Conservation (phyloP, 2,888 invertebrate genomes). For the Rhimphoctona megacephalus region DNA sequence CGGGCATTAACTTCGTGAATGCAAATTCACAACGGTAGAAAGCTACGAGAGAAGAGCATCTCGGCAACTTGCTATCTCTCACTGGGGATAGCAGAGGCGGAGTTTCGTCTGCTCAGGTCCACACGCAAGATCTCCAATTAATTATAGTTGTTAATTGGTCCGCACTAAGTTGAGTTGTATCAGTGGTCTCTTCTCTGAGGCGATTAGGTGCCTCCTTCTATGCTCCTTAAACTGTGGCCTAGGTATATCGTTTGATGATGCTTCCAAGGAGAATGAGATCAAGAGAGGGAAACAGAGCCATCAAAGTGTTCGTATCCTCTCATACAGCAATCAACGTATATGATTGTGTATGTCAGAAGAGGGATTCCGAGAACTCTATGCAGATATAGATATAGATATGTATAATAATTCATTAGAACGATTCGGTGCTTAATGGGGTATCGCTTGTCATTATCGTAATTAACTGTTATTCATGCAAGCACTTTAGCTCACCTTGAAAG, state of each 20-base stretch:
- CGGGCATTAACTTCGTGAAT: slow-evolving; percentile 61
- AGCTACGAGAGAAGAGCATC: slow-evolving; percentile 44
- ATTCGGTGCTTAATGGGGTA: slow-evolving; percentile 50
- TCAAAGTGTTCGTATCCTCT: slow-evolving; percentile 19
- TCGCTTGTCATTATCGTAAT: slow-evolving; percentile 67
- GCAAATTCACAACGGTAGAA: slow-evolving; percentile 52
- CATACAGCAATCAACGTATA: slow-evolving; percentile 55
- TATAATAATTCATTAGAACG: slow-evolving; percentile 21
- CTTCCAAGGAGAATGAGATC: slow-evolving; percentile 18
- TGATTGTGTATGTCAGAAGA: not conserved
- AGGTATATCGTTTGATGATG: slow-evolving; percentile 66
- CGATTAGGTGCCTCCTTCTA: slow-evolving; percentile 58
- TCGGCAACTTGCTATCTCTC: slow-evolving; percentile 43
- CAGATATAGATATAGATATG: not conserved
- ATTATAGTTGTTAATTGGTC: slow-evolving; percentile 74
- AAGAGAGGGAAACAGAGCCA: slow-evolving; percentile 13
- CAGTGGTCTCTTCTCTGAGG: slow-evolving; percentile 63
- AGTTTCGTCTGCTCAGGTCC: slow-evolving; percentile 59
- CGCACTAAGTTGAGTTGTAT: slow-evolving; percentile 72
- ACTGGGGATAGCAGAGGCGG: slow-evolving; percentile 37
- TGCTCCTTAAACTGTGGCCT: slow-evolving; percentile 13
- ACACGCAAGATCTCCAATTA: slow-evolving; percentile 72
- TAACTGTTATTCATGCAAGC: slow-evolving; percentile 37
- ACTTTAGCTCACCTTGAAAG: slow-evolving; percentile 25
- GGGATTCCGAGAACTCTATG: slow-evolving; percentile 1